Percentiles rank a stretch among this genome's conserved stretches.
Conservation (phyloP, 2,113 vertebrate genomes). For the Apodemus sylvaticus region DNA sequence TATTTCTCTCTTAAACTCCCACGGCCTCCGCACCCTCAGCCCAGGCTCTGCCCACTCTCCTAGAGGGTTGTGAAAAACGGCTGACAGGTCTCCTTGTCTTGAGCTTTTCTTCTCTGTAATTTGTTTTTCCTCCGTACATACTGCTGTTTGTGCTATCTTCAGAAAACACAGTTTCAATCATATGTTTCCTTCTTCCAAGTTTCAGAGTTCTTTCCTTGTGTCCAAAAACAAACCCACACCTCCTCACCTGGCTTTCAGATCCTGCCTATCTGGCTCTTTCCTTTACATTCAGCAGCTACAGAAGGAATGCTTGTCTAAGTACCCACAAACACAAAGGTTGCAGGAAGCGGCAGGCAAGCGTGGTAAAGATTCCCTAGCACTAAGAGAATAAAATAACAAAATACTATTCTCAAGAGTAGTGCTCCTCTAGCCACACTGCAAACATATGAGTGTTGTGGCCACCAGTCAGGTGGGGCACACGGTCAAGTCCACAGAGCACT, state of each 20-base stretch:
- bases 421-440: not conserved
- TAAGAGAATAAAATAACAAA: not conserved
- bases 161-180: not conserved
- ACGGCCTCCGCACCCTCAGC: not conserved
- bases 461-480: not conserved
- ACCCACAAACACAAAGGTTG: not conserved
- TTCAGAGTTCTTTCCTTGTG: not conserved
- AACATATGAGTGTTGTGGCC: not conserved
- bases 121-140: not conserved
- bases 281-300: not conserved
- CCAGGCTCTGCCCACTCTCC: not conserved
- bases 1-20: not conserved
- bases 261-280: not conserved
- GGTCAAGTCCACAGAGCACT: not conserved
- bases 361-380: not conserved
- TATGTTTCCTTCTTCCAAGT: not conserved
- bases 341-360: not conserved
- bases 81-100: constrained; percentile 4
- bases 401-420: not conserved
- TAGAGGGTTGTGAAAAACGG: constrained; percentile 9
- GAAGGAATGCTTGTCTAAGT: not conserved
- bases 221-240: not conserved
- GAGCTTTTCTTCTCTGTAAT: constrained; percentile 44
- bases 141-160: not conserved
- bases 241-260: not conserved